Conservation (phyloP, 2,888 invertebrate genomes). For the Mesorhabditis belari region DNA sequence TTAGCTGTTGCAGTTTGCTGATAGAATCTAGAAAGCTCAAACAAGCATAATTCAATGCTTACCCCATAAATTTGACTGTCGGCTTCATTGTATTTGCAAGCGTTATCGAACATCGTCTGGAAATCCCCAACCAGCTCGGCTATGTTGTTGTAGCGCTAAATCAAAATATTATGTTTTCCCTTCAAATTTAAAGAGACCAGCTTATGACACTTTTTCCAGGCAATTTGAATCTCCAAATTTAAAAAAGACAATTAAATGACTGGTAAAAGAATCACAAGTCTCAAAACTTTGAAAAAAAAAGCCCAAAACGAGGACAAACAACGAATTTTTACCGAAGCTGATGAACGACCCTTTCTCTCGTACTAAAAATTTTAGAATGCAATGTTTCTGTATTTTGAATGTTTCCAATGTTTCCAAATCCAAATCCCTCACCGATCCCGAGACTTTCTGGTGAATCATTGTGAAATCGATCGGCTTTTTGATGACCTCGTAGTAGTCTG, state of each 20-base stretch:
- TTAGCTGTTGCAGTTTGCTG: neutral
- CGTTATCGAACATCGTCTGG: slow-evolving; percentile 85
- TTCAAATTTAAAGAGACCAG: too few species aligned
- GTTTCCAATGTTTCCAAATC: too few species aligned
- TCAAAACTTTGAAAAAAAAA: too few species aligned
- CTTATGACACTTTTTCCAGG: too few species aligned
- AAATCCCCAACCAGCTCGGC: slow-evolving; percentile 42
- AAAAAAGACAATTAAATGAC: too few species aligned
- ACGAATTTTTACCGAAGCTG: too few species aligned
- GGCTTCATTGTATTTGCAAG: slow-evolving; percentile 93
- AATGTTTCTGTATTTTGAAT: too few species aligned
- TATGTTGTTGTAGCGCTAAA: neutral
- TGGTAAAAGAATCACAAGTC: too few species aligned
- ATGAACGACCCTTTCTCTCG: too few species aligned
- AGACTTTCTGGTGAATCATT: slow-evolving; percentile 65
- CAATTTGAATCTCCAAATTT: too few species aligned
- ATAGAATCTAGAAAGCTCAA: neutral
- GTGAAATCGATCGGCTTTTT: slow-evolving; percentile 94
- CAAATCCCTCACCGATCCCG: slow-evolving; percentile 4
- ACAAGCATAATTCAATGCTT: neutral
- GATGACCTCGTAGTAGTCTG: slow-evolving; percentile 93
- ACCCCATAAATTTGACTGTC: slow-evolving; percentile 77
- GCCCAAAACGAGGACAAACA: too few species aligned
- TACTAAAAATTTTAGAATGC: too few species aligned
- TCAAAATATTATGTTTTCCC: neutral